These are phyloP conservation scores for Macrosoma leucophasiata DNA, from an alignment of 2,888 invertebrate species.

Conservation along the genomic window DNA sequence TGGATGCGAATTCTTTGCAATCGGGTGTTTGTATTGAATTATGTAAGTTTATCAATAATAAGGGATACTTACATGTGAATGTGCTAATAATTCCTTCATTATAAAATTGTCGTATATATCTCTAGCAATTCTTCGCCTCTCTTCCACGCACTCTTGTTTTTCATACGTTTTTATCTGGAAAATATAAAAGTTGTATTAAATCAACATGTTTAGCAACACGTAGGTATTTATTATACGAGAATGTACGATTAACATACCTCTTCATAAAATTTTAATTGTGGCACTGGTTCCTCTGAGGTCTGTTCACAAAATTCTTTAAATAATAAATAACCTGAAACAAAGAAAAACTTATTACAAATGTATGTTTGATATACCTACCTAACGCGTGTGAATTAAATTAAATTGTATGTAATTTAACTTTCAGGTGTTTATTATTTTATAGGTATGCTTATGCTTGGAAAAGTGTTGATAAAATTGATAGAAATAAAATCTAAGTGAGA, in stretches of 20 bases:
- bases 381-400: no score
- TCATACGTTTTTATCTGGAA: constrained; percentile 98
- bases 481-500: no score
- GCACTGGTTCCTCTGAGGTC: constrained; percentile 95
- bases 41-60: constrained; percentile 1
- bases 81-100: constrained; percentile 99
- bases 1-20: no score
- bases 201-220: no score
- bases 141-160: constrained; percentile 98
- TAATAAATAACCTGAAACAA: constrained; percentile 94
- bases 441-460: no score
- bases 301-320: constrained; percentile 99
- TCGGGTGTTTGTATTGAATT: constrained; percentile 1
- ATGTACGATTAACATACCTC: constrained; percentile 79
- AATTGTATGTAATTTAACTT: no score
- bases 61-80: constrained; percentile 92
- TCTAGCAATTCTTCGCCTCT: constrained; percentile 94
- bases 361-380: no score
- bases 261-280: constrained; percentile 99
- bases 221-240: background rate
- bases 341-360: no score
- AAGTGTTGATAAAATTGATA: no score
- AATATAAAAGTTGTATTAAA: no score
- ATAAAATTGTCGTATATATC: constrained; percentile 99
- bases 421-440: no score